Conservation (phyloP, 2,113 vertebrate species). For the Pogona vitticeps region DNA sequence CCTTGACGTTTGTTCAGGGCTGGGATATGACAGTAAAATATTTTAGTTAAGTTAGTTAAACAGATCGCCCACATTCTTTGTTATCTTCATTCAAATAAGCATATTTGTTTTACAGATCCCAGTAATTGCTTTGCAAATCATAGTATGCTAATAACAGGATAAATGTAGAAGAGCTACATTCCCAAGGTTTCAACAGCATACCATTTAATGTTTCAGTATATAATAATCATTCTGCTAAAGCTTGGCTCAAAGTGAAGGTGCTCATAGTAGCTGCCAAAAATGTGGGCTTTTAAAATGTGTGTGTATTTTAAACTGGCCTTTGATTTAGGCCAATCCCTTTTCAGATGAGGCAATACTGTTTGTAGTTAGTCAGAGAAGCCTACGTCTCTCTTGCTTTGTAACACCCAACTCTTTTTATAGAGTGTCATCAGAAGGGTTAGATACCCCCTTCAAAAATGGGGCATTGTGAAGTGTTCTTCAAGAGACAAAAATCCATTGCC, state of each 20-base stretch:
- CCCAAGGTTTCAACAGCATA: background rate
- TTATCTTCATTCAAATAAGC: conserved; percentile 41
- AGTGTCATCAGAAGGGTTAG: background rate
- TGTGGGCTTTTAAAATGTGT: conserved; percentile 22
- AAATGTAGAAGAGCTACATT: conserved; percentile 19
- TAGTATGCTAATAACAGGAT: conserved; percentile 47
- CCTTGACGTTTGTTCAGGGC: conserved; percentile 7
- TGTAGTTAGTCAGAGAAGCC: background rate
- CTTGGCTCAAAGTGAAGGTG: background rate
- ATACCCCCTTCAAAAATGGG: background rate
- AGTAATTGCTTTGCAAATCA: conserved; percentile 36
- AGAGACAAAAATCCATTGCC: background rate
- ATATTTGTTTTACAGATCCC: conserved; percentile 29
- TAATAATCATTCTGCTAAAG: conserved; percentile 40
- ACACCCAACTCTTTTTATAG: background rate
- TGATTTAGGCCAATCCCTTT: conserved; percentile 37
- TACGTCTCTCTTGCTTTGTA: background rate
- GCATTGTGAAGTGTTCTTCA: too few relatives aligned
- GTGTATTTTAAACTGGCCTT: conserved; percentile 37
- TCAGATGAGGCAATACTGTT: background rate
- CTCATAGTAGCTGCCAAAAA: conserved; percentile 45
- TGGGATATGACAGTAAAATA: background rate
- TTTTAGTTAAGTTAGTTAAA: background rate
- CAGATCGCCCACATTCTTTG: conserved; percentile 26
- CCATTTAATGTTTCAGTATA: conserved; percentile 41